Evolutionary conservation across 2,113 vertebrate genomes (phyloP).

Genomic region (Corynorhinus townsendii): DNA sequence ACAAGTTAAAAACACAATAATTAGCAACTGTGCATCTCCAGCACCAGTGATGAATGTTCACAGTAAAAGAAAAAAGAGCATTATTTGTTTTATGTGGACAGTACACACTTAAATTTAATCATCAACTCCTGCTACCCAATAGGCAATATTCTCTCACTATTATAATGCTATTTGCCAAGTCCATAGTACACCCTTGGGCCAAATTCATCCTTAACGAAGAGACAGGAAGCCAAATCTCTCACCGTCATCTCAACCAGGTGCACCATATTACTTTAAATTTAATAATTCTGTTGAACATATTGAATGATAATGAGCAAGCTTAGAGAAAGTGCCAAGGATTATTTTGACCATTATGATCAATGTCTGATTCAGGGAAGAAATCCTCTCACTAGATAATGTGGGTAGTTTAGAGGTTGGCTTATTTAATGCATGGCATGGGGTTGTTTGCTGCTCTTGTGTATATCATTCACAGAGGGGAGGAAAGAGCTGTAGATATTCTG

Average conservation of each 20-base stretch:
- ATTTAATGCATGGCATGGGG: rapidly evolving
- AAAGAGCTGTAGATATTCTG: not conserved
- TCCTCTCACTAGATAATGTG: constrained; percentile 17
- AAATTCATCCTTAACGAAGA: constrained; percentile 90
- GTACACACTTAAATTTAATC: constrained; percentile 88
- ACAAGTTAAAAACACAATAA: constrained; percentile 87
- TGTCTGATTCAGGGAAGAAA: constrained; percentile 10
- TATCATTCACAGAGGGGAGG: not conserved
- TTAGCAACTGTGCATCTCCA: constrained; percentile 79
- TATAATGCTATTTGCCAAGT: constrained; percentile 88
- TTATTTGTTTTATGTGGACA: constrained; percentile 86
- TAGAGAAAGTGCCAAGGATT: constrained; percentile 59
- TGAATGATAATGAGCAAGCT: constrained; percentile 64
- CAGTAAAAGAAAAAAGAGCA: constrained; percentile 78
- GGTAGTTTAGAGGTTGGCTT: constrained; percentile 20
- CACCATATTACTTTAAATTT: constrained; percentile 72
- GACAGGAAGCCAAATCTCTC: constrained; percentile 77
- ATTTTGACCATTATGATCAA: constrained; percentile 70
- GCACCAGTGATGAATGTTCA: constrained; percentile 87
- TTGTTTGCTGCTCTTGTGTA: constrained; percentile 3
- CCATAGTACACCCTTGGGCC: constrained; percentile 86
- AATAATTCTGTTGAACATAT: constrained; percentile 69
- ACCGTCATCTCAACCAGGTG: constrained; percentile 68
- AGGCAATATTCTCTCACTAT: constrained; percentile 82
- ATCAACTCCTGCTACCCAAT: constrained; percentile 86